Evolutionary conservation across 2,888 invertebrate genomes (phyloP), one percentile per base, ranked within the genome.

Genomic region (Dicycla oo): DNA sequence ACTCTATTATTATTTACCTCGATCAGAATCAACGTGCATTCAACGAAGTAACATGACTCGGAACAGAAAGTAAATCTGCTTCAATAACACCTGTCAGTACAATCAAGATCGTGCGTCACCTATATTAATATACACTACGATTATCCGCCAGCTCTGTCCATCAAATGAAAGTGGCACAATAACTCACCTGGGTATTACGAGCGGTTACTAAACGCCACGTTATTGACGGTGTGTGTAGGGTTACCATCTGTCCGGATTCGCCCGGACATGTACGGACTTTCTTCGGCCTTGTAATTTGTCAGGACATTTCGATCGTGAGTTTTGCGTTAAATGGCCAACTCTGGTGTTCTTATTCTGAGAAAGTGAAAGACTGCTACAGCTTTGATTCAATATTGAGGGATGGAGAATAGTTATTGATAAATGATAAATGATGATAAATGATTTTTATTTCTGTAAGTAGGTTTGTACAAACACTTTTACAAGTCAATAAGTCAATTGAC

Each of bases 91-190:
- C 51, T 57, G 43, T 81, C 77, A 62, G 26, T 76, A 34, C 49
- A 20, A 81, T 81, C 82, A 49, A 61, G 71, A 81, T 79, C 66
- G 71, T 51, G 43, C 60, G 56, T 81, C 82, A 71, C 54, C 40
- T 15, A n/a, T 43, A 45, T 66, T 43, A 65, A 51, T 66, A 47
- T 77, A 40, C 47, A 56, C 82, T 67, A 63, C 38, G 53, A 77
- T 66, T 76, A 71, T 54, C 78, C 53, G 49, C 18, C 63, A 18
- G 58, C 8, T 63, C 73, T 63, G 79, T 66, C 66, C 62, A 66
- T 80, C 61, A 72, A 58, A 74, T 47, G 77, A 81, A 77, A 78
- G 84, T 77, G 69, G 77, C 54, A 68, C 80, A 73, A 65, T 61
- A 70, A 62, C 63, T 78, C 82, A 80, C 82, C 60, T 43, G 20